phyloP scores from a whole-genome alignment of 2,113 vertebrate genomes.

The Poeciliopsis retropinna region DNA sequence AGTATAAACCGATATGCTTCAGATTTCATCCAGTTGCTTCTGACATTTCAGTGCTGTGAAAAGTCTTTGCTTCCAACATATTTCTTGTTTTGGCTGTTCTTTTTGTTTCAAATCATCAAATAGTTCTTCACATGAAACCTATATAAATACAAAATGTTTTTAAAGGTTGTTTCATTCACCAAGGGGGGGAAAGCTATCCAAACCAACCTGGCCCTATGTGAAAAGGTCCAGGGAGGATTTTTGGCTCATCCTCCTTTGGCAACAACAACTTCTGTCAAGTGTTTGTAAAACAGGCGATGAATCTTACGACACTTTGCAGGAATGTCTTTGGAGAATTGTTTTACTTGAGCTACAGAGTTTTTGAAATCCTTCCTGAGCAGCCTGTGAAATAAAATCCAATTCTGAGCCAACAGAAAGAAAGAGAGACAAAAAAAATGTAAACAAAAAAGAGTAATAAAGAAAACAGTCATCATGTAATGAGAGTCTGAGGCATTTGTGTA shows the following conservation, averaged over 20 bases:
- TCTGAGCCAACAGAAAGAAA: background rate
- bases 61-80: background rate
- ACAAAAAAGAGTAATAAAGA: background rate
- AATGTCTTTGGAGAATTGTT: no score
- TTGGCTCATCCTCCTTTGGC: no score
- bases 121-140: background rate
- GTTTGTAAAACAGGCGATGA: no score
- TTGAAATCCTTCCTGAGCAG: no score
- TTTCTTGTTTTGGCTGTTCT: background rate
- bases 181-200: no score
- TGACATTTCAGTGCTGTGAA: no score
- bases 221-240: no score
- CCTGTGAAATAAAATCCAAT: background rate
- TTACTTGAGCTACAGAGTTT: no score
- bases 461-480: background rate
- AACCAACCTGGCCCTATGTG: background rate
- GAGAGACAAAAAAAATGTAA: background rate
- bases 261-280: no score
- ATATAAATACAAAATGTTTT: background rate
- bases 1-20: background rate
- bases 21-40: no score
- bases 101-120: background rate
- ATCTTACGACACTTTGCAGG: no score
- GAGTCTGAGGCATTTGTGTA: background rate
- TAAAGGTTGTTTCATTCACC: background rate